Base-by-base conservation (phyloP, 2,113 vertebrate species). In the Pluvialis apricaria region DNA sequence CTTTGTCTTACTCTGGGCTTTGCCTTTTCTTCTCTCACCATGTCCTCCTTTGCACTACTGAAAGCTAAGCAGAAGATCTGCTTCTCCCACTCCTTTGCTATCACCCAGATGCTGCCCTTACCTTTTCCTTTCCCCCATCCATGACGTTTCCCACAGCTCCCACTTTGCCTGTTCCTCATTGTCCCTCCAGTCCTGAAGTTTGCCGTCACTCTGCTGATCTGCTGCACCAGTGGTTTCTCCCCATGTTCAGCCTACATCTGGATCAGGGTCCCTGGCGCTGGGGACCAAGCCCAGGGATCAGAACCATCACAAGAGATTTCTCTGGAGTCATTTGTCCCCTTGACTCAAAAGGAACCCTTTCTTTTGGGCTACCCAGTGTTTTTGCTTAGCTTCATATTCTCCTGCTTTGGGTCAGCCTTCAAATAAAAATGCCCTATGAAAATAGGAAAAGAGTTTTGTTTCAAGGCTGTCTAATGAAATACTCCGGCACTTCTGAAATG, bases 391-490 rank as follows among this genome's bases (percentile, higher is more conserved):
- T 24, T 96, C 61, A 57, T 28, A 18, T 76, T 94, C 81, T 94
- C 61, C 72, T 58, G 55, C 32, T 52, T 91, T 52, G 52, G 78
- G 86, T 91, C 83, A 89, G 77, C 25, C 57, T 86, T 97, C 58
- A 84, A 94, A 91, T 82, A 65, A 85, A 96, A 87, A 25, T 2
- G 0, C n/a, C 64, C 64, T 34, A 8, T 47, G 78, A 89, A 96
- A 96, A 94, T 54, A 87, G 81, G 87, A 69, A 70, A 71, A 71
- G 42, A 55, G 44, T 85, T 96, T 87, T 82, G 40, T 96, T 96
- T 89, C 89, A 94, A 82, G 89, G 77, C 70, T 96, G 84, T 92
- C 94, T 94, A 68, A 89, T 89, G 31, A 97, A 95, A 91, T 93
- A 72, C 78, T 76, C 91, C 3, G 10, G 73, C 93, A 79, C 73